phyloP scores from a whole-genome alignment of 2,113 vertebrate species.

The Passer domesticus region DNA sequence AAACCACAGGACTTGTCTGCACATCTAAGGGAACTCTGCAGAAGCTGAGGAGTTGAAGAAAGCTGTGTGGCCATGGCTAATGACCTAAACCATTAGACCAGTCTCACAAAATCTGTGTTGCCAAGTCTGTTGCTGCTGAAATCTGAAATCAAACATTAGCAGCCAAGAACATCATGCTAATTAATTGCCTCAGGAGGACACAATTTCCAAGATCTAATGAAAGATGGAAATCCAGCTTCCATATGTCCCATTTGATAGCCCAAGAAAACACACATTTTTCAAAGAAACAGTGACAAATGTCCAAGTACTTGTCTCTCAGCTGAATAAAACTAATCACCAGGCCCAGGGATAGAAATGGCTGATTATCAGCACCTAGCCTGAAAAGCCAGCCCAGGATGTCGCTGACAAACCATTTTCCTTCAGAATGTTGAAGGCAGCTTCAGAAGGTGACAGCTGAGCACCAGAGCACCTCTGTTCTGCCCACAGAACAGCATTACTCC shows the following conservation, averaged over 20 bases:
- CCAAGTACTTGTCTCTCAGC: background rate
- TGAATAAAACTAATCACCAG: background rate
- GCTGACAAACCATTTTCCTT: background rate
- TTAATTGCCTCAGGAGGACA: conserved; percentile 41
- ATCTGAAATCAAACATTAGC: conserved; percentile 51
- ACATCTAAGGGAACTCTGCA: background rate
- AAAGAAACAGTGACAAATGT: conserved; percentile 3
- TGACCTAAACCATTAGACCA: background rate
- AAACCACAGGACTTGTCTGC: background rate
- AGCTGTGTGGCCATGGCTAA: background rate
- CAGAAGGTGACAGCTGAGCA: background rate
- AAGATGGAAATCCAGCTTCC: conserved; percentile 15
- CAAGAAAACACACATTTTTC: conserved; percentile 13
- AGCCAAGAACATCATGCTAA: conserved; percentile 40
- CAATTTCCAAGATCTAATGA: conserved; percentile 30
- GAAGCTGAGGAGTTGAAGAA: background rate
- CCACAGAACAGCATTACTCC: background rate
- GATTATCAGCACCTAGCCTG: background rate
- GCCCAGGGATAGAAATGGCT: background rate
- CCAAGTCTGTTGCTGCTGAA: conserved; percentile 27
- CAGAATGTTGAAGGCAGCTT: background rate
- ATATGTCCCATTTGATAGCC: conserved; percentile 23
- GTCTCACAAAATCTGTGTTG: background rate
- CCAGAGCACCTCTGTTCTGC: background rate
- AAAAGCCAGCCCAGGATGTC: background rate